Evolutionary conservation across 2,888 invertebrate species (phyloP).

Genomic region (Melitaea athalia): DNA sequence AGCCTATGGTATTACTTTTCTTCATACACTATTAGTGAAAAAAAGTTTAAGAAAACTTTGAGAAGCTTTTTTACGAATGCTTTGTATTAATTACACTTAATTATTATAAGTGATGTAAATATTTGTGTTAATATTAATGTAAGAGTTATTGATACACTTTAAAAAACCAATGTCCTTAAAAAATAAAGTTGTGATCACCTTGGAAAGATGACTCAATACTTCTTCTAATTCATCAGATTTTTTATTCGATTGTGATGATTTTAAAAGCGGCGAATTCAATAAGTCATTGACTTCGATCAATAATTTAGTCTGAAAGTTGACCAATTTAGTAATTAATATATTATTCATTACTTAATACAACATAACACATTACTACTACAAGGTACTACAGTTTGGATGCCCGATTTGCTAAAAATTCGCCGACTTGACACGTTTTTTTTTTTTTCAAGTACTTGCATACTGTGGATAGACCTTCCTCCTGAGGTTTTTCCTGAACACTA

Average conservation of each 20-base stretch:
- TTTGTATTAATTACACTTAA: too few relatives aligned
- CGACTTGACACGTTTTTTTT: too few relatives aligned
- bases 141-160: neutral
- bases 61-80: too few relatives aligned
- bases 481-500: too few relatives aligned
- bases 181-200: slow-evolving; percentile 13
- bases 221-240: neutral
- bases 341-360: neutral
- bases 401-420: too few relatives aligned
- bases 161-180: neutral
- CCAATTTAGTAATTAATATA: neutral
- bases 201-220: slow-evolving; percentile 6
- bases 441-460: too few relatives aligned
- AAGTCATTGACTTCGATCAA: slow-evolving; percentile 43
- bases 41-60: too few relatives aligned
- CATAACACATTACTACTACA: too few relatives aligned
- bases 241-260: neutral
- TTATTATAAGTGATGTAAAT: too few relatives aligned
- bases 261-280: slow-evolving; percentile 40
- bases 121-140: neutral
- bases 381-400: too few relatives aligned
- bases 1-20: neutral
- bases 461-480: too few relatives aligned
- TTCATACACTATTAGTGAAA: neutral
- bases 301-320: slow-evolving; percentile 36